Evolutionary conservation across 2,113 vertebrate genomes (phyloP).

Genomic region (Macquaria ambigua): DNA sequence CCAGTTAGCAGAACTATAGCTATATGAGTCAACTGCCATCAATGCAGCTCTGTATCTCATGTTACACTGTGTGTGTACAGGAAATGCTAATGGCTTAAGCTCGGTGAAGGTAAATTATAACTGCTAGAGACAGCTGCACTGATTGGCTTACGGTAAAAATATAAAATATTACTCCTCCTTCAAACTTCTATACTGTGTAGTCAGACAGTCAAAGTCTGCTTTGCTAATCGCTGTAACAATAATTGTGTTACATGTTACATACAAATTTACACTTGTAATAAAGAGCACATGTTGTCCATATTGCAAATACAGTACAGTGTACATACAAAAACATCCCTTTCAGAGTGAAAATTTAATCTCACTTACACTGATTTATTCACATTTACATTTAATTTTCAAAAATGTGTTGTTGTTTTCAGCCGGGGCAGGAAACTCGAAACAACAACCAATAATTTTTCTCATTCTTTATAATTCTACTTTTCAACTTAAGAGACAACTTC

Average conservation of each 20-base stretch:
- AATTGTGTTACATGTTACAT: neutral
- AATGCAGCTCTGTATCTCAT: conserved; percentile 39
- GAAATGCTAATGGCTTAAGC: conserved; percentile 58
- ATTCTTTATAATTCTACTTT: neutral
- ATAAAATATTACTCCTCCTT: neutral
- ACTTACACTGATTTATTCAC: neutral
- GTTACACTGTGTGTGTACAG: conserved; percentile 52
- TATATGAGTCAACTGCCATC: conserved; percentile 20
- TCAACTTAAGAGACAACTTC: neutral
- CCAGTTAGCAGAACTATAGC: conserved; percentile 22
- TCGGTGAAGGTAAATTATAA: conserved; percentile 37
- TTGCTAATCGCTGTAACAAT: neutral
- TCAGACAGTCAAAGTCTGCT: neutral
- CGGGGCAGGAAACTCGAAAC: no score
- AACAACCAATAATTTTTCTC: neutral
- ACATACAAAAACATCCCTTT: neutral
- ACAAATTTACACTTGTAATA: neutral
- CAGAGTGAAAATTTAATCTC: neutral
- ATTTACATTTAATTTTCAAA: neutral
- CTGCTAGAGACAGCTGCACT: conserved; percentile 25
- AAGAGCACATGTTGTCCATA: neutral
- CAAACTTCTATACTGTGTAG: no score
- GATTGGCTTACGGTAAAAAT: conserved; percentile 22
- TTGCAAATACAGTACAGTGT: neutral
- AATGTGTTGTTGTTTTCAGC: no score